A percentile compares a stretch with the other conserved stretches of the same genome.
Conservation (phyloP, 2,113 vertebrate species). For the Cryptoleucopteryx plumbea region DNA sequence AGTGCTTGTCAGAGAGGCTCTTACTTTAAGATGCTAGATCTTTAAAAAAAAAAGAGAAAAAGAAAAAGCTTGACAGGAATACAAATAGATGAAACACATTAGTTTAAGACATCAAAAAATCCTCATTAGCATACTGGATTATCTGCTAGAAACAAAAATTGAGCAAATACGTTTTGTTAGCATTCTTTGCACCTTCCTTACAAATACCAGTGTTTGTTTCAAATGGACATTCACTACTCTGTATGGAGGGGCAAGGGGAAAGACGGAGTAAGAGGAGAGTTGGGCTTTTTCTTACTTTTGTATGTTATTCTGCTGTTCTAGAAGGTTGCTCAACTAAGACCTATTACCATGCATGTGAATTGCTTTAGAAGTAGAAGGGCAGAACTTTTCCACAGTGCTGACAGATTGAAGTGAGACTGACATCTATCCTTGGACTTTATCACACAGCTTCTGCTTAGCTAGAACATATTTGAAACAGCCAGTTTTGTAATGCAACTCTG, state of each 20-base stretch:
- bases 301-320: not conserved
- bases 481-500: not conserved
- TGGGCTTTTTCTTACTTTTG: not conserved
- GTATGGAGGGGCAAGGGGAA: not conserved
- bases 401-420: not conserved
- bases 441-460: not conserved
- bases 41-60: too few species aligned
- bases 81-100: rapidly evolving
- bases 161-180: not conserved
- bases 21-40: rapidly evolving
- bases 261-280: not conserved
- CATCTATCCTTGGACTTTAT: not conserved
- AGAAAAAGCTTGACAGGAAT: not conserved
- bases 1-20: not conserved
- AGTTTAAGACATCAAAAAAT: not conserved
- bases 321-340: not conserved
- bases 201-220: not conserved
- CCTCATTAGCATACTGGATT: not conserved
- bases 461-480: not conserved
- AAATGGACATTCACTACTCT: not conserved
- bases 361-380: not conserved
- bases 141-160: not conserved
- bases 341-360: rapidly evolving
- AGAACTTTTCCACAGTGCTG: not conserved
- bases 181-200: not conserved